A percentile compares a stretch with the other conserved stretches of the same genome.
Evolutionary conservation across 1,140 invertebrate genomes (phyloP).

Genomic region (Lucilia sericata): DNA sequence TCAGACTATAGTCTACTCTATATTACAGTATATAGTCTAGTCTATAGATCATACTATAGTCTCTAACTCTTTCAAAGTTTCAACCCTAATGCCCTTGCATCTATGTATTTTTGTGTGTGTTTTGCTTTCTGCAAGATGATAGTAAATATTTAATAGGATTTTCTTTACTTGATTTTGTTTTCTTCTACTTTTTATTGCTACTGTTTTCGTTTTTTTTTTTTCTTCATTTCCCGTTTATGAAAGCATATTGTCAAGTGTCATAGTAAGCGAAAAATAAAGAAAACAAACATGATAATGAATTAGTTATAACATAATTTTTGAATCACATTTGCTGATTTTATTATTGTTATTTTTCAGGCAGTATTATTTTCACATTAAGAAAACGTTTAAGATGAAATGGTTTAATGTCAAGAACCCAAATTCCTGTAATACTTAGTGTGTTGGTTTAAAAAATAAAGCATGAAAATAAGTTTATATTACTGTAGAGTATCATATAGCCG

Average conservation of each 20-base stretch:
- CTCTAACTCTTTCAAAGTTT: too few species aligned
- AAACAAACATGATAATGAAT: neutral
- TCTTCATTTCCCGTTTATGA: neutral
- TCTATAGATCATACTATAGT: too few species aligned
- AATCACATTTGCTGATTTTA: neutral
- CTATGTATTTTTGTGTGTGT: neutral
- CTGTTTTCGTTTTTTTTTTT: neutral
- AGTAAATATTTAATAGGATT: constrained; percentile 29
- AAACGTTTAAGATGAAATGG: too few species aligned
- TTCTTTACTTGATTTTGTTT: neutral
- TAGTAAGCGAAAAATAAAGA: neutral
- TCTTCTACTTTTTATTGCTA: neutral
- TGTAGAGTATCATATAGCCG: too few species aligned
- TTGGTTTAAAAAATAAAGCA: too few species aligned
- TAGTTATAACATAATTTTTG: constrained; percentile 5
- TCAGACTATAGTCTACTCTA: too few species aligned
- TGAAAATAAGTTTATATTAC: too few species aligned
- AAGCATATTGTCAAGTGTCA: constrained; percentile 26
- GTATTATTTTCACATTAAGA: neutral
- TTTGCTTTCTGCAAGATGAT: neutral
- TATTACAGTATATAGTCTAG: too few species aligned
- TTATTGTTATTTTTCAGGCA: neutral
- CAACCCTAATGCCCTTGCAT: neutral
- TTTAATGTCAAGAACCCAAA: too few species aligned
- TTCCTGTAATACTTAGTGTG: too few species aligned